Percentiles rank a stretch among this genome's conserved stretches.
These are phyloP conservation scores for Crioceris asparagi DNA, from an alignment of 2,888 invertebrate species.

Conservation along the genomic window DNA sequence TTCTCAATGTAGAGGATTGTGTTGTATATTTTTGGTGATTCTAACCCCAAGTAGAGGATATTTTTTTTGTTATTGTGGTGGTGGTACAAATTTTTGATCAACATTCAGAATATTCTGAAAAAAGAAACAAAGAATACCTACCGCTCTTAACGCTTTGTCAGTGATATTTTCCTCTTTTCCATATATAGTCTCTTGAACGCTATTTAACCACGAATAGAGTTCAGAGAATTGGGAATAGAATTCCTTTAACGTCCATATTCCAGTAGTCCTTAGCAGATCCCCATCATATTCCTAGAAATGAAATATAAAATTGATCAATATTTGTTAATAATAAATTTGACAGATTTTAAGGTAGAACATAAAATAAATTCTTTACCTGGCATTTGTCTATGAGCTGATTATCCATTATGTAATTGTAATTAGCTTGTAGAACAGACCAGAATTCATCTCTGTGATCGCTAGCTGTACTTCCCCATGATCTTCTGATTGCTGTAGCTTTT, in stretches of 20 bases:
- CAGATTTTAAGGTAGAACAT: background rate
- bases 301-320: too few relatives aligned
- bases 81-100: too few relatives aligned
- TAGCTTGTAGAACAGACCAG: conserved; percentile 82
- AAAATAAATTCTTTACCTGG: conserved; percentile 37
- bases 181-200: conserved; percentile 67
- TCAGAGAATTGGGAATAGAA: conserved; percentile 70
- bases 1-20: too few relatives aligned
- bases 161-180: conserved; percentile 61
- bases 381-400: conserved; percentile 86
- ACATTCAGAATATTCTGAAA: background rate
- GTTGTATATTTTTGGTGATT: too few relatives aligned
- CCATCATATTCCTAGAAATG: conserved; percentile 60
- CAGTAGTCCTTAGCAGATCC: conserved; percentile 58
- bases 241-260: conserved; percentile 64
- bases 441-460: conserved; percentile 78
- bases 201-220: conserved; percentile 70
- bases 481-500: conserved; percentile 47
- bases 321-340: too few relatives aligned
- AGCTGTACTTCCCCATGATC: conserved; percentile 65
- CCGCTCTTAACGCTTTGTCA: conserved; percentile 57
- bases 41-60: too few relatives aligned
- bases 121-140: conserved; percentile 32
- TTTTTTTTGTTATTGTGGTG: too few relatives aligned
- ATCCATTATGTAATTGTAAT: conserved; percentile 93